Conservation (phyloP, 1,140 invertebrate species). For the Cydia pomonella region DNA sequence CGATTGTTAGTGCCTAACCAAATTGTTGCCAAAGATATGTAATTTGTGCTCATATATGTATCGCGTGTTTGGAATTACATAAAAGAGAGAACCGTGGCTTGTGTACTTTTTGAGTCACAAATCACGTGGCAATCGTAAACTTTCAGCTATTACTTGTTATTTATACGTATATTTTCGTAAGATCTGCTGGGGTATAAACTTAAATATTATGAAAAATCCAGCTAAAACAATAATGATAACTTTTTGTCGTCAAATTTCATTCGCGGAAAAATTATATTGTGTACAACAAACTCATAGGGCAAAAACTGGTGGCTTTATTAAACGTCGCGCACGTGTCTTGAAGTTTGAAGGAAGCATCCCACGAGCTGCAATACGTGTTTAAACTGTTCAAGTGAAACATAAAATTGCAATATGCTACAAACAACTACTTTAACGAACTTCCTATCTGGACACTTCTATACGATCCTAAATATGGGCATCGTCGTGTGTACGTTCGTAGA, state of each 20-base stretch:
- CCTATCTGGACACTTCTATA: slow-evolving; percentile 28
- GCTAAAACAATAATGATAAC: background rate
- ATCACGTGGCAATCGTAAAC: no score
- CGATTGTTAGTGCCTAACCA: background rate
- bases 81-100: background rate
- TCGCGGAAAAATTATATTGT: background rate
- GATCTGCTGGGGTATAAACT: background rate
- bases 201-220: background rate
- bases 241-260: background rate
- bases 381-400: slow-evolving; percentile 20
- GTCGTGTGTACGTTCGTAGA: slow-evolving; percentile 43
- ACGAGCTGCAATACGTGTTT: slow-evolving; percentile 14
- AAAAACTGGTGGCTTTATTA: slow-evolving; percentile 28
- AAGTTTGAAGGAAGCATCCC: background rate
- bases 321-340: slow-evolving; percentile 12
- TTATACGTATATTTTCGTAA: no score
- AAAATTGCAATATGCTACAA: slow-evolving; percentile 21
- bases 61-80: background rate
- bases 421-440: slow-evolving; percentile 17
- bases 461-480: slow-evolving; percentile 41
- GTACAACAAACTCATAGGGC: background rate
- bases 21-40: background rate
- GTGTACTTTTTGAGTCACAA: background rate
- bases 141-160: no score
- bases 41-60: background rate